Evolutionary conservation across 2,888 invertebrate genomes (phyloP).

Genomic region (Melitaea athalia): DNA sequence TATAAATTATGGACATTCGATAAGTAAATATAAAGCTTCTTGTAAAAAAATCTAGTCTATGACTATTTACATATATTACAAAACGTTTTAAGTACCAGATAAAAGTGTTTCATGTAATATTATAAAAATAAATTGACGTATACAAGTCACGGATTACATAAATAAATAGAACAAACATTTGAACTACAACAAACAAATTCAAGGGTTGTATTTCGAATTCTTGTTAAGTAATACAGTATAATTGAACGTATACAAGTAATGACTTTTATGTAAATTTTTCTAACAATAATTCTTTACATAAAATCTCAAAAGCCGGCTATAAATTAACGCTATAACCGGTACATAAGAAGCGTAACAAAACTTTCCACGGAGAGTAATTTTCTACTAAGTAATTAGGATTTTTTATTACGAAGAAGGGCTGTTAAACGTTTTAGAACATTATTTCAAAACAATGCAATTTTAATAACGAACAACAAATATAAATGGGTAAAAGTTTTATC

Average conservation of each 20-base stretch:
- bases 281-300: not conserved
- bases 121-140: not conserved
- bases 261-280: constrained; percentile 1
- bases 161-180: not conserved
- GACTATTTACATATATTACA: constrained; percentile 77
- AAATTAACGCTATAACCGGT: constrained; percentile 1
- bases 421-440: not conserved
- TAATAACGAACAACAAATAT: not conserved
- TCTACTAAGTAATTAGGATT: not conserved
- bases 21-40: constrained; percentile 56
- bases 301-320: not conserved
- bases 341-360: constrained; percentile 12
- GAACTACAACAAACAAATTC: not conserved
- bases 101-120: constrained; percentile 16
- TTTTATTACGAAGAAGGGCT: not conserved
- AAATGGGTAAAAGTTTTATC: too few species aligned
- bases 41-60: constrained; percentile 69
- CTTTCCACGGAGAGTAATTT: not conserved
- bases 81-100: constrained; percentile 41
- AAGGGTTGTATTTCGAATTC: not conserved
- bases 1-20: constrained; percentile 23
- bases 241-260: not conserved
- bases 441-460: not conserved
- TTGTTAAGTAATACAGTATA: not conserved
- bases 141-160: not conserved